Base-by-base conservation (phyloP, 2,888 invertebrate genomes). In the Aelia acuminata region DNA sequence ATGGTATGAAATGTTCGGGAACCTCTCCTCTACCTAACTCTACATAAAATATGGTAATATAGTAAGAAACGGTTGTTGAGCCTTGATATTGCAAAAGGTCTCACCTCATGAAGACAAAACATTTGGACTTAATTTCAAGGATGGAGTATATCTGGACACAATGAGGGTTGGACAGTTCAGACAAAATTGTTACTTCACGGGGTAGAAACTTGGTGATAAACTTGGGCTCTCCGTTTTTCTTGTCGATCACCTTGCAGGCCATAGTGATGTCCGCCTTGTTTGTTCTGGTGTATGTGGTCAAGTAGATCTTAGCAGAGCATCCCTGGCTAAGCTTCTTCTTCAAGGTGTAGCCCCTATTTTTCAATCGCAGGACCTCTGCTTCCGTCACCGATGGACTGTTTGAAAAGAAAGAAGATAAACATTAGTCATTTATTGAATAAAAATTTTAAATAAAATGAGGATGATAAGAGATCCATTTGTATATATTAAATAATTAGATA, bases 21-120 rank as follows among this genome's bases (percentile, higher is more conserved):
- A 43, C 10, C 43, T 43, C 43, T 43, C 10, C 4, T 7, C 43
- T 43, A 43, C 4, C 43, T 43, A 7, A 43, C 10, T 43, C 43
- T 43, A 43, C 43, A 4, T 43, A 43, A 43, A 43, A 43, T 43
- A 43, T 7, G 10, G 10, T 43, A 43, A 43, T 43, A 43, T 43
- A 43, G 10, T 7, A 4, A 7, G 43, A 10, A 10, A 43, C 10
- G 43, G 10, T 43, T 43, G 10, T 43, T 43, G 43, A 43, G 43
- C 4, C 10, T 43, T 43, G 26, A 57, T 11, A 26, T 26, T 26
- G 13, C 0, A 18, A 35, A 1, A 26, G 20, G 39, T 22, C 49
- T n/a, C 84, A 90, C 89, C 90, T 89, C 90, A 90, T 90, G 85
- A 90, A 90, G 57, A 90, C 89, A 63, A 89, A 90, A n/a, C 89